These are phyloP conservation scores for Temnothorax rugatulus DNA, from an alignment of 2,888 invertebrate genomes.

Conservation along the genomic window DNA sequence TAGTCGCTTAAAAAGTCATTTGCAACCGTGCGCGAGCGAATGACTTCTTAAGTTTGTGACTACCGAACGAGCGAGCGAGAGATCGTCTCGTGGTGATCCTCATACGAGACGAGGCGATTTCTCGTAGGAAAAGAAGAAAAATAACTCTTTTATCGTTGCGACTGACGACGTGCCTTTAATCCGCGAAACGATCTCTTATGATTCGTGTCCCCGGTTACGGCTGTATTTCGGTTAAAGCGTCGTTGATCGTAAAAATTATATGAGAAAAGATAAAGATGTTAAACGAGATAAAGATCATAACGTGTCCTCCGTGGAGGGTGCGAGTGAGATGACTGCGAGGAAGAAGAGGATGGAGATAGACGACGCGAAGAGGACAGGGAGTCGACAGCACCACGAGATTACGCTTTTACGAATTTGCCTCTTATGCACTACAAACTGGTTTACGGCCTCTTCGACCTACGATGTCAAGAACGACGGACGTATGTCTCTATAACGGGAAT, in stretches of 20 bases:
- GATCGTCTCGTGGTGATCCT: slow-evolving; percentile 33
- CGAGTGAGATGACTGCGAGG: not conserved
- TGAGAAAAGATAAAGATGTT: slow-evolving; percentile 84
- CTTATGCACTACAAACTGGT: slow-evolving; percentile 77
- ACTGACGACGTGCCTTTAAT: slow-evolving; percentile 71
- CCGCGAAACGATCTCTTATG: slow-evolving; percentile 80
- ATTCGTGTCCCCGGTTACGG: slow-evolving; percentile 79
- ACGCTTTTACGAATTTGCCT: slow-evolving; percentile 82
- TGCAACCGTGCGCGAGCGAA: slow-evolving; percentile 35
- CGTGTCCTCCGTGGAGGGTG: slow-evolving; percentile 66
- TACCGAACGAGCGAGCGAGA: slow-evolving; percentile 47
- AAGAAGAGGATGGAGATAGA: not conserved
- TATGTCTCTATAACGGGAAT: slow-evolving; percentile 2
- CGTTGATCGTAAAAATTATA: slow-evolving; percentile 83
- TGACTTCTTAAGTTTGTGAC: slow-evolving; percentile 54
- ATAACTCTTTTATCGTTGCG: slow-evolving; percentile 71
- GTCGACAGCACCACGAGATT: slow-evolving; percentile 78
- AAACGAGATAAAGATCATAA: slow-evolving; percentile 72
- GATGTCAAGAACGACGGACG: slow-evolving; percentile 24
- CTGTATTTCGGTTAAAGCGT: slow-evolving; percentile 81
- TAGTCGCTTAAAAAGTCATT: slow-evolving; percentile 69
- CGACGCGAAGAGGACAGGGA: not conserved
- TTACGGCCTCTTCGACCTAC: slow-evolving; percentile 61
- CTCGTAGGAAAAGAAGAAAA: slow-evolving; percentile 50
- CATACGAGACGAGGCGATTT: slow-evolving; percentile 11